Conservation (phyloP, 2,113 vertebrate species). For the Bujurquina vittata region DNA sequence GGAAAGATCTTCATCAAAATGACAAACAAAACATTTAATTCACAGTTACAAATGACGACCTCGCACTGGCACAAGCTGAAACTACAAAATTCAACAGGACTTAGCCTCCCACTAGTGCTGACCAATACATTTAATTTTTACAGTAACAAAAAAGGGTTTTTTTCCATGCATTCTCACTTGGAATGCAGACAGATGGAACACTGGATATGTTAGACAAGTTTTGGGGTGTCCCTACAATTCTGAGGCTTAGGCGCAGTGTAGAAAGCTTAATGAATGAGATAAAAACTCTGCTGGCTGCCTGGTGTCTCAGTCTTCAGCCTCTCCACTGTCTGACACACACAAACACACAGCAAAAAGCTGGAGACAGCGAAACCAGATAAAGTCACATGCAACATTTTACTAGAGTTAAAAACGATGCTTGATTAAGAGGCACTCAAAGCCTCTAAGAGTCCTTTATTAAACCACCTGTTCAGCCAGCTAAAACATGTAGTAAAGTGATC, state of each 20-base stretch:
- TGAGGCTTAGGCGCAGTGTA: not conserved
- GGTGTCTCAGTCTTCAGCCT: not conserved
- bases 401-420: not conserved
- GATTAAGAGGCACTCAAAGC: not conserved
- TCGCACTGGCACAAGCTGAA: not conserved
- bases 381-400: not conserved
- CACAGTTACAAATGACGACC: not conserved
- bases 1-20: not conserved
- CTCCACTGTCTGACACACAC: not conserved
- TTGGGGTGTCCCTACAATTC: not conserved
- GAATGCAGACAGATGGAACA: not conserved
- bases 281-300: not conserved
- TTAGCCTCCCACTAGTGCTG: not conserved
- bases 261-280: not conserved
- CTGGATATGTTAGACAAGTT: not conserved
- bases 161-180: not conserved
- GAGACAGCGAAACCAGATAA: not conserved
- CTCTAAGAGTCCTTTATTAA: not conserved
- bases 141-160: not conserved
- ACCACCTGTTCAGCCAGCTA: not conserved
- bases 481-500: not conserved
- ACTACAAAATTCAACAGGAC: not conserved
- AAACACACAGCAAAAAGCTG: not conserved
- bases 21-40: not conserved
- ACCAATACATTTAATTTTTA: too few species aligned